Base-by-base conservation (phyloP, 2,888 invertebrate species). In the Apamea monoglypha region DNA sequence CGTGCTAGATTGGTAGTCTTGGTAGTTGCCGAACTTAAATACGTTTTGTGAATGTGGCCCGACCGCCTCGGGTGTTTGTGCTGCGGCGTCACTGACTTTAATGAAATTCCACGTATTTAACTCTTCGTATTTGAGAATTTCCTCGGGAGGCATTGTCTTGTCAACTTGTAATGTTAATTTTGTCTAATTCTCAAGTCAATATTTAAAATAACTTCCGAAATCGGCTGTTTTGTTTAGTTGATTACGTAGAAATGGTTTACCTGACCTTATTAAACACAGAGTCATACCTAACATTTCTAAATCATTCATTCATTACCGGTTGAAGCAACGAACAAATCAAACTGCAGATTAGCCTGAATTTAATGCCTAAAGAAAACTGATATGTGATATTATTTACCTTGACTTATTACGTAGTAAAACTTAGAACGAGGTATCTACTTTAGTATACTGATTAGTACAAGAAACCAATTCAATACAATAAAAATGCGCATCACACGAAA, bases 91-190 rank as follows among this genome's bases (percentile, higher is more conserved):
- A 85, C 88, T 75, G 88, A 90, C 90, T 89, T 92, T 92, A 92
- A 92, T 92, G 90, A 91, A 92, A 92, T 91, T 91, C 90, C 86
- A 79, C 3, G 4, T 56, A 90, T 89, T 90, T 91, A 88, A 87
- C 88, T 86, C 61, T 82, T 73, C 78, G 83, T 84, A 86, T 91
- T 90, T 90, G 82, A 82, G 86, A 89, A 86, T 88, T 90, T 86
- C 85, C 69, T 68, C 70, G 77, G 84, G 74, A 84, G 84, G 87
- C 82, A 85, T 87, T 88, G 88, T 83, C 68, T 88, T 79, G 74
- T 83, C 67, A 78, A 75, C 67, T 85, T 82, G 76, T 79, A 64
- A 80, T 81, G 81, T 77, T 66, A 78, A 78, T 73, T 84, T 81
- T 83, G 85, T 79, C 56, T 78, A 73, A 80, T 72, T 83, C 56